Evolutionary conservation across 2,888 invertebrate genomes (phyloP), one percentile per base, ranked within the genome.

Genomic region (Boloria euphrosyne): DNA sequence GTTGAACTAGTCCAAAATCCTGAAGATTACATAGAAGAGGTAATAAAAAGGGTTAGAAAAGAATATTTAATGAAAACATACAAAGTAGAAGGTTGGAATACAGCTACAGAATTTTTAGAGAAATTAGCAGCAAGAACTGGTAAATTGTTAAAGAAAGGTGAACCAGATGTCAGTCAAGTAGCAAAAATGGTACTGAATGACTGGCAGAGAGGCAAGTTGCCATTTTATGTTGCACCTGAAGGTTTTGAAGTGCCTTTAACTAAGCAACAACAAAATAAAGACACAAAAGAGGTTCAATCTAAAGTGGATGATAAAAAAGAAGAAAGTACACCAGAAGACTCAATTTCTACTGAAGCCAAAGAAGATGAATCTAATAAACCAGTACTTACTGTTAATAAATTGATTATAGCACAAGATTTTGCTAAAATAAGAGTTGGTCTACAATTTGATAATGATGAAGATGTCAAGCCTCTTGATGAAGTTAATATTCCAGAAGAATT

Each of bases 131-230:
- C 94, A 59, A 94, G 96, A 73, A 94, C 95, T 13, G 99, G 99
- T 0, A 98, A 98, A 88, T 91, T 99, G 62, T 86, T 98, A 13
- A 99, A 98, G 85, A 98, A 98, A 76, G 99, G 98, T n/a, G 99
- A 99, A 82, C 98, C 99, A 13, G 98, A 99, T 89, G 91, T 98
- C 18, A 90, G 94, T 58, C 96, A 96, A 68, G 96, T 96, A 0
- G 96, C 99, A 0, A 96, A 96, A 84, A 98, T 98, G 97, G 95
- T 99, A 13, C 93, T 99, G 2, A 99, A 99, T 91, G 99, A 99
- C 86, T 99, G 98, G 97, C 99, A 99, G 89, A 94, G 99, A 78
- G 99, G 99, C 5, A 98, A 98, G 87, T 89, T 99, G 62, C 99
- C 99, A 0, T 99, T 97, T 87, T 99, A 97, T 92, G 95, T 97